Evolutionary conservation across 1,140 invertebrate species (phyloP), one percentile per base, ranked within the genome.

Genomic region (Macrotrachela quadricornifera): DNA sequence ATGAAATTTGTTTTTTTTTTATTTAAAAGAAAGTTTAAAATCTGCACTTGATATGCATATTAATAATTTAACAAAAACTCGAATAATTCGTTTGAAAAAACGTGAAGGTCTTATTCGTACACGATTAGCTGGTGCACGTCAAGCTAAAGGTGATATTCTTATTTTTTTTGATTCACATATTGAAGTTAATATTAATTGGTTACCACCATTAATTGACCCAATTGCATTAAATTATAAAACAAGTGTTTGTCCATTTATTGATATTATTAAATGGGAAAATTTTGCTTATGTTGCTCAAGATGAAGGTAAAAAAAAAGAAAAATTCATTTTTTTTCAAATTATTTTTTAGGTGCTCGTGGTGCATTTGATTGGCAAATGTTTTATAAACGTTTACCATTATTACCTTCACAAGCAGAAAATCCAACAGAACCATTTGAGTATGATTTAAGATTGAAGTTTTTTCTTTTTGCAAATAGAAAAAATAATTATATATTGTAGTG

Each of bases 291-390:
- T 77, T 37, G 71, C 73, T 13, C 88, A 90, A 0, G 87, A 83
- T 6, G 85, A 87, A 62, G 87, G 86, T 76, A 8, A 30, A 30
- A 30, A 30, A 30, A 30, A 30, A 30, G 8, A 30, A 4, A 30
- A 30, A 30, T 30, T 4, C 21, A 30, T 30, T 30, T 30, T 4
- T 30, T 30, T 30, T 30, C 21, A 4, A 2, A 30, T 4, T 30
- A 30, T 30, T n/a, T n/a, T 30, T 30, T 8, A 30, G 21, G 21
- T 4, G 91, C 87, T 4, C 90, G 88, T 84, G 88, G 87, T 58
- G 88, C 87, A 16, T 94, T 94, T 69, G 92, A 92, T 73, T 94
- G 87, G 87, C 88, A 92, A 65, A 79, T 96, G 60, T 92, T 80
- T 68, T 95, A 95, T 64, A 96, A 96, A 68, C 73, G 90, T 36